Percentiles rank a stretch among this genome's conserved stretches.
Conservation (phyloP, 2,113 vertebrate species). For the Heterochromis multidens region DNA sequence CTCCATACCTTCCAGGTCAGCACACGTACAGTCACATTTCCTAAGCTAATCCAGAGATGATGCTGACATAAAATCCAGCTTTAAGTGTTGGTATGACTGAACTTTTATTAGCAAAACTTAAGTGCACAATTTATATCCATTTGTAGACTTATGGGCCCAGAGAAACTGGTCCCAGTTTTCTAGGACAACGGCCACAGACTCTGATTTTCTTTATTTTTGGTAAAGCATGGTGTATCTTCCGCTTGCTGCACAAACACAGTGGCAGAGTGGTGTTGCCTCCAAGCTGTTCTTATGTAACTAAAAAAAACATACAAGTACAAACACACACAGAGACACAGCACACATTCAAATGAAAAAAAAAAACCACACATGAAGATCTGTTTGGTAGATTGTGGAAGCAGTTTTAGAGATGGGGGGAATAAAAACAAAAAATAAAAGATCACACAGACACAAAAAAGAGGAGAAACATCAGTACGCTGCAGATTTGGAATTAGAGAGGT, state of each 20-base stretch:
- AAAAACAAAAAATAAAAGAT: not conserved
- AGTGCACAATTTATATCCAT: accelerated
- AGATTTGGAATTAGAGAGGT: too few relatives aligned
- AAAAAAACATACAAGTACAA: not conserved
- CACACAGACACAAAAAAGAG: not conserved
- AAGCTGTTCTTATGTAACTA: conserved; percentile 35
- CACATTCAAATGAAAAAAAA: not conserved
- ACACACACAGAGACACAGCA: not conserved
- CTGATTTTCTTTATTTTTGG: not conserved
- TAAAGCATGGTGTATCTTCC: not conserved
- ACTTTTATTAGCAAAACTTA: not conserved
- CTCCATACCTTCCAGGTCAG: conserved; percentile 95
- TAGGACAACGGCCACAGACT: not conserved
- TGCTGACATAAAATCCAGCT: not conserved
- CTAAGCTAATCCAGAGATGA: not conserved
- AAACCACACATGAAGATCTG: not conserved
- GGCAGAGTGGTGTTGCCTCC: not conserved
- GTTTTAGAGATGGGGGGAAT: not conserved
- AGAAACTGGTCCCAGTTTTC: not conserved
- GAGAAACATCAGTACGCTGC: not conserved
- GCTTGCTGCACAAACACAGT: conserved; percentile 15
- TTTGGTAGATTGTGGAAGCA: not conserved
- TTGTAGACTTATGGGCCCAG: accelerated
- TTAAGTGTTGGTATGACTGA: not conserved
- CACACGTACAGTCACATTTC: accelerated